Evolutionary conservation across 2,888 invertebrate genomes (phyloP), one percentile per base, ranked within the genome.

Genomic region (Ormyrus pomaceus): DNA sequence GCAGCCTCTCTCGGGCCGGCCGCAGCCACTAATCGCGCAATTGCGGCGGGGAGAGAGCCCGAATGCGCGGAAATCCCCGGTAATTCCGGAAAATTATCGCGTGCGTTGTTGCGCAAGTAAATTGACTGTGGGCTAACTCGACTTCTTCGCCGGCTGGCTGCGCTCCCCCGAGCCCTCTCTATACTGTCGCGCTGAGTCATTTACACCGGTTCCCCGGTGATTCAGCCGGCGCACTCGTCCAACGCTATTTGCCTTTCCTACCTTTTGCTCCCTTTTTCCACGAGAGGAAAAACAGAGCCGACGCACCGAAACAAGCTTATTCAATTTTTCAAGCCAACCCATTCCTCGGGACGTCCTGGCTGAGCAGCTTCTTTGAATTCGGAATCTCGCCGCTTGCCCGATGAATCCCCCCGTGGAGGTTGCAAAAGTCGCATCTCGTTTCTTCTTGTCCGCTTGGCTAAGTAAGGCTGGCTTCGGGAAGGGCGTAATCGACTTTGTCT

Each of bases 31-130:
- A 64, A 64, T 64, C 61, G 48, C 51, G 53, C 68, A 69, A 59
- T 72, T 68, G 72, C 66, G 55, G 70, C 56, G 10, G 19, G 19
- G 19, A 19, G 19, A 19, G 19, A 58, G 10, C 59, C 53, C 50
- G 19, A 45, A 71, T 80, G 19, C 55, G 66, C 75, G 66, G 76
- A 76, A 80, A 80, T 78, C 72, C 77, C 59, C 55, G 77, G 45
- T 72, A 72, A 78, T 80, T 76, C 65, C 58, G 55, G 59, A 80
- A 80, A 80, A 80, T 80, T 80, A 76, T 80, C 75, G 48, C 56
- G 51, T 50, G 19, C 46, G 3, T 19, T 45, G 59, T 1, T 62
- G 46, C 46, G 46, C 62, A 62, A 62, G 69, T 69, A 62, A 77
- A 70, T 64, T 62, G 62, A 70, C 69, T 77, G 62, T 64, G 58